These are phyloP conservation scores for Poeciliopsis retropinna DNA, from an alignment of 2,113 vertebrate genomes.

Conservation along the genomic window DNA sequence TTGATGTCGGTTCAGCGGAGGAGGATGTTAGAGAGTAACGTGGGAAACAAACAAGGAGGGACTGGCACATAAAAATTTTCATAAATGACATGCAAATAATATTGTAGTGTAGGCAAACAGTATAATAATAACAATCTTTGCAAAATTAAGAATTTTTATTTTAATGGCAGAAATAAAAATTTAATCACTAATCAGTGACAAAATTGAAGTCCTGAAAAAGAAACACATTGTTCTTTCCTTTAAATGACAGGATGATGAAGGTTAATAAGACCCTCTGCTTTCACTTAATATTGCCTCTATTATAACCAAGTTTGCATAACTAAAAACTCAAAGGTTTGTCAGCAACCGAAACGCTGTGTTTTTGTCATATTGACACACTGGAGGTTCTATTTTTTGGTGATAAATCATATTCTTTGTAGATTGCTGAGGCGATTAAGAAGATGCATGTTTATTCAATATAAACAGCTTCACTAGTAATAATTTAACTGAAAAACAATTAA, in stretches of 20 bases:
- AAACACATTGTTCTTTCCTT: too few relatives aligned
- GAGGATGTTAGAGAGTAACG: conserved; percentile 8
- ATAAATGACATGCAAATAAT: background rate
- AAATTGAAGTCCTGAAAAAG: too few relatives aligned
- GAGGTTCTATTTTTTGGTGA: background rate
- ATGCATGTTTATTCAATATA: background rate
- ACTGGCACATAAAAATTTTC: background rate
- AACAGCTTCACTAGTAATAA: background rate
- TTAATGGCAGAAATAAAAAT: too few relatives aligned
- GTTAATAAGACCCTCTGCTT: too few relatives aligned
- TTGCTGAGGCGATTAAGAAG: too few relatives aligned
- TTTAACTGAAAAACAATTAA: background rate
- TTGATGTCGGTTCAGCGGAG: conserved; percentile 8
- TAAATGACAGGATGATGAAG: too few relatives aligned
- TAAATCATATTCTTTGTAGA: background rate
- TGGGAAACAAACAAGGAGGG: conserved; percentile 15
- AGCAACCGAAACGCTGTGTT: background rate
- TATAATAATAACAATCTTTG: background rate
- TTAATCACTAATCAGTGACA: background rate
- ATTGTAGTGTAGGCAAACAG: background rate
- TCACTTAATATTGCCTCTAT: background rate
- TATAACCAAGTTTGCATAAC: too few relatives aligned
- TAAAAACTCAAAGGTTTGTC: background rate
- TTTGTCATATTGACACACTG: too few relatives aligned
- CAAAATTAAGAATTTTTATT: too few relatives aligned